Conservation (phyloP, 1,140 invertebrate genomes). For the Maconellicoccus hirsutus region DNA sequence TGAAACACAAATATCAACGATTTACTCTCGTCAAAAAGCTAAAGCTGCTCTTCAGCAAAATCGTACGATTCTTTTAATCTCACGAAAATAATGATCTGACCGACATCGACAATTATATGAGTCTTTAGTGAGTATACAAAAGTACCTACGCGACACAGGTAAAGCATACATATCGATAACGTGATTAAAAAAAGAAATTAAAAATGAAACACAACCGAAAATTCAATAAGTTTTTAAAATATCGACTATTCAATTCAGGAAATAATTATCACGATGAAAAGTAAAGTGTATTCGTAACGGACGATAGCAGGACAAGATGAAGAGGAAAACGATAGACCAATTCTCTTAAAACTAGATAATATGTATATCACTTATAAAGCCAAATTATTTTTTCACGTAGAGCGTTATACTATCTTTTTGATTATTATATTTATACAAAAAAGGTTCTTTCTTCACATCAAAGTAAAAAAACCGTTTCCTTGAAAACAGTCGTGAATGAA, state of each 20-base stretch:
- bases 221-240: neutral
- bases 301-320: neutral
- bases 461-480: neutral
- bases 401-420: too few relatives aligned
- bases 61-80: neutral
- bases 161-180: too few relatives aligned
- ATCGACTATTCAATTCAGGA: neutral
- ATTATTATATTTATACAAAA: too few relatives aligned
- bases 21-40: too few relatives aligned
- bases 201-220: neutral
- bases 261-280: neutral
- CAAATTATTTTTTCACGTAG: too few relatives aligned
- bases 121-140: too few relatives aligned
- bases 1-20: too few relatives aligned
- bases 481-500: neutral
- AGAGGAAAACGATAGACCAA: neutral
- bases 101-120: neutral
- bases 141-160: too few relatives aligned
- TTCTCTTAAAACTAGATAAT: neutral
- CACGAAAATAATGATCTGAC: neutral
- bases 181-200: neutral
- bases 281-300: neutral
- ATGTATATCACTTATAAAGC: too few relatives aligned
- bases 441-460: too few relatives aligned
- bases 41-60: neutral